phyloP scores from a whole-genome alignment of 2,797 vertebrate genomes.

The Ciconia nigra region DNA sequence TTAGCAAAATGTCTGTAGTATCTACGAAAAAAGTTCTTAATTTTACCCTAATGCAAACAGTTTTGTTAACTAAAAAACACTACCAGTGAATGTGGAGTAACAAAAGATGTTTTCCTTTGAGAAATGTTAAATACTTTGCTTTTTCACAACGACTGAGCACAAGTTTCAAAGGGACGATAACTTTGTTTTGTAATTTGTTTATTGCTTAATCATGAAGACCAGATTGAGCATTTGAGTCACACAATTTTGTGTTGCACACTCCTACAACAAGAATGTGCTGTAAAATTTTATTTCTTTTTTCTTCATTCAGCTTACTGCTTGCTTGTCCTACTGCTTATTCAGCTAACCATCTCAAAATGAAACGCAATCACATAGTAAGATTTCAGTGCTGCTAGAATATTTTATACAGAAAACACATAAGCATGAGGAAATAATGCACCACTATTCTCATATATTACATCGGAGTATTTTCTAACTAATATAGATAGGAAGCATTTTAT shows the following conservation, averaged over 20 bases:
- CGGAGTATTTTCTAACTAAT: neutral
- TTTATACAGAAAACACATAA: conserved; percentile 39
- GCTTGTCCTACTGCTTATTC: conserved; percentile 51
- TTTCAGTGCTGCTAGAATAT: conserved; percentile 8
- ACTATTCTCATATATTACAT: neutral
- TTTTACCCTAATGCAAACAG: neutral
- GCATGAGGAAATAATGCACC: conserved; percentile 18
- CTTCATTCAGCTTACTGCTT: conserved; percentile 44
- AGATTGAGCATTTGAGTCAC: conserved; percentile 54
- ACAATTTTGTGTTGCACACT: conserved; percentile 3
- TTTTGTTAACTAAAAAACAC: conserved; percentile 44
- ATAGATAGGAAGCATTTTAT: conserved; percentile 51
- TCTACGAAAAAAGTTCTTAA: neutral
- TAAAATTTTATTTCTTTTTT: conserved; percentile 53
- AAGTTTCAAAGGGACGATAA: conserved; percentile 62
- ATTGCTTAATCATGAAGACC: conserved; percentile 53
- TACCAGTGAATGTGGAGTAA: neutral
- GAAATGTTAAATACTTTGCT: conserved; percentile 43
- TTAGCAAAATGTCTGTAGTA: neutral
- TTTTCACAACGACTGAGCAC: conserved; percentile 24
- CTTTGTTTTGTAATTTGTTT: conserved; percentile 45
- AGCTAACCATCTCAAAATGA: conserved; percentile 32
- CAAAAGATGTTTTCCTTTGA: conserved; percentile 51
- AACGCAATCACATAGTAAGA: neutral
- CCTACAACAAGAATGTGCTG: conserved; percentile 37